These are phyloP conservation scores for Poeciliopsis prolifica DNA, from an alignment of 2,113 vertebrate genomes.

Conservation along the genomic window DNA sequence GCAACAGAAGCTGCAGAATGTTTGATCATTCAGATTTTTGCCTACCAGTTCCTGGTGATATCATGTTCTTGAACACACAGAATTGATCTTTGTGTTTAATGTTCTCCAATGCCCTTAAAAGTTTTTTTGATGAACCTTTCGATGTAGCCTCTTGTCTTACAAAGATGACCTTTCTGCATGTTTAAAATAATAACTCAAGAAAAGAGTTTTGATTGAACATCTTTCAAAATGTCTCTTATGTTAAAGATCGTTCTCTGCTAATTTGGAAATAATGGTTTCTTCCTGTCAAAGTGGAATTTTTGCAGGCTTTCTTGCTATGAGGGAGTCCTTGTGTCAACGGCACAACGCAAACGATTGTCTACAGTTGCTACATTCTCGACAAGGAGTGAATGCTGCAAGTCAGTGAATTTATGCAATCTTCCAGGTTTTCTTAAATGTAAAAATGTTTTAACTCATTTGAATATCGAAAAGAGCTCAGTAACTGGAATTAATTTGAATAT, in stretches of 20 bases:
- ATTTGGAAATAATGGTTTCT: not conserved
- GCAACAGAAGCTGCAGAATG: conserved; percentile 1
- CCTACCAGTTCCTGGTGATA: conserved; percentile 5
- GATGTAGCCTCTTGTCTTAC: not conserved
- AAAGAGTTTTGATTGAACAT: not conserved
- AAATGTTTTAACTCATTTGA: too few relatives aligned
- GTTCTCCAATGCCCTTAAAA: not conserved
- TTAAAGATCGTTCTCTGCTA: not conserved
- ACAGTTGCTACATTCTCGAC: too few relatives aligned
- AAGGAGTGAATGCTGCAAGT: too few relatives aligned
- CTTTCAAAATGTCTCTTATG: not conserved
- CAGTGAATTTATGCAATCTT: too few relatives aligned
- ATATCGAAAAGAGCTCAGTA: too few relatives aligned
- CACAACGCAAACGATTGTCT: too few relatives aligned
- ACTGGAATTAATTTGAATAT: too few relatives aligned
- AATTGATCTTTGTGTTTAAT: not conserved
- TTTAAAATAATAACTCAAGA: not conserved
- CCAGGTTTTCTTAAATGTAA: too few relatives aligned
- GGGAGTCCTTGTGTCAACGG: too few relatives aligned
- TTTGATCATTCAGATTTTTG: conserved; percentile 39
- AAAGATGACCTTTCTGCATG: not conserved
- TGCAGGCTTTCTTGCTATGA: too few relatives aligned
- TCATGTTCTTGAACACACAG: not conserved
- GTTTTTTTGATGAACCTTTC: not conserved
- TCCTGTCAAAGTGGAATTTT: too few relatives aligned